Base-by-base conservation (phyloP, 2,888 invertebrate genomes). In the Chydorus sphaericus region DNA sequence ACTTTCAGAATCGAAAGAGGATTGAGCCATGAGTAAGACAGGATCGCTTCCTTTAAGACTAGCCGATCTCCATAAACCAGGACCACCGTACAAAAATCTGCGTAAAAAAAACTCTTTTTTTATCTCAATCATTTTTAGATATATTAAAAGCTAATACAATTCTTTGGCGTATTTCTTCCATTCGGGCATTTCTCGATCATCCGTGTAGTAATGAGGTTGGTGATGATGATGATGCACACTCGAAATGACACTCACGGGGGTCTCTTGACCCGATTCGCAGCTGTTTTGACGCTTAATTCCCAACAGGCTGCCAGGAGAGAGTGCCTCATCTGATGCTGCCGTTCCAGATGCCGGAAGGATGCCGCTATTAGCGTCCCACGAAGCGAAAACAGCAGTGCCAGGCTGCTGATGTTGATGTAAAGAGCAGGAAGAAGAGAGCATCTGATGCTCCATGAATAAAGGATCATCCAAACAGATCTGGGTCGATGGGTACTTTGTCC, bases 121-220 rank as follows among this genome's bases (percentile, higher is more conserved):
- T n/a, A n/a, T n/a, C n/a, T n/a, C n/a, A n/a, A n/a, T 33, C 33
- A 33, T 10, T 14, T 10, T 8, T 10, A 14, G 8, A 33, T 14
- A 33, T 8, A 33, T 33, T 8, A 44, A 44, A 44, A 11, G 10
- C 28, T 1, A 23, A 26, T 26, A 44, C 44, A 55, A 33, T 14
- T 55, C 55, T 48, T 55, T 55, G 49, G 55, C 55, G 55, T 55
- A 55, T n/a, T 49, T 39, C 37, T 55, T 55, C 55, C 55, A 55
- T 11, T 48, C 31, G 3, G 55, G 55, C 55, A 55, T 55, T 26
- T 55, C 48, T 23, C 55, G 48, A 23, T 55, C 55, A 23, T 55
- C 55, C 4, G 30, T 23, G 28, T 55, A 55, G 23, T 55, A 55
- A 4, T 38, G 53, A 2, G 44, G 44, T 28, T 44, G 44, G 14